Percentiles rank a stretch among this genome's conserved stretches.
These are phyloP conservation scores for Naso thynnoides DNA, from an alignment of 2,797 vertebrate species.

Conservation along the genomic window DNA sequence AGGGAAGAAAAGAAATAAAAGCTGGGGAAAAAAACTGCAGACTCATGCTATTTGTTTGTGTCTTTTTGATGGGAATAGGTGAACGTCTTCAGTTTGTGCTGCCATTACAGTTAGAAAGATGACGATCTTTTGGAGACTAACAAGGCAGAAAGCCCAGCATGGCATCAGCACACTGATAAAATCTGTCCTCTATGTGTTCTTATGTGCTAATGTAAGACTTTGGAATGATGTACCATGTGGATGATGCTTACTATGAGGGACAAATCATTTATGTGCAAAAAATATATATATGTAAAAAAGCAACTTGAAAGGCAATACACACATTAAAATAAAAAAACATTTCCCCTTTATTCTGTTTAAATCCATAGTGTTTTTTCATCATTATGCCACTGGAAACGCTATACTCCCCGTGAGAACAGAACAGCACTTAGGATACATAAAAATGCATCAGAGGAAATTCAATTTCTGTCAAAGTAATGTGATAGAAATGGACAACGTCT, in stretches of 20 bases:
- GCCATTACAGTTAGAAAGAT: conserved; percentile 49
- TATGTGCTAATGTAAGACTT: conserved; percentile 32
- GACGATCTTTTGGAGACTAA: conserved; percentile 53
- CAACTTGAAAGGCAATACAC: conserved; percentile 54
- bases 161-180: conserved; percentile 34
- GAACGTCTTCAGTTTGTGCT: conserved; percentile 44
- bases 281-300: conserved; percentile 21
- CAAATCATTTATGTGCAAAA: conserved; percentile 24
- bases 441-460: conserved; percentile 85
- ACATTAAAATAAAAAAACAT: conserved; percentile 71
- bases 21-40: conserved; percentile 29
- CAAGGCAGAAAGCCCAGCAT: conserved; percentile 56
- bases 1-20: conserved; percentile 28
- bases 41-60: conserved; percentile 53
- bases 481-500: conserved; percentile 84
- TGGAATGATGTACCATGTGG: conserved; percentile 18
- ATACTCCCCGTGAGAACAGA: conserved; percentile 75
- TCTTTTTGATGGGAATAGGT: conserved; percentile 37
- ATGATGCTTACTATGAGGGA: conserved; percentile 21
- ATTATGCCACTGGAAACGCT: conserved; percentile 74
- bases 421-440: conserved; percentile 82
- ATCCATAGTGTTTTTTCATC: conserved; percentile 73
- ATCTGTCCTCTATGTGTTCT: conserved; percentile 55
- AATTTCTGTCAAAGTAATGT: conserved; percentile 86
- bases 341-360: conserved; percentile 61